Conservation (phyloP, 2,797 vertebrate genomes). For the Acipenser transmontanus region DNA sequence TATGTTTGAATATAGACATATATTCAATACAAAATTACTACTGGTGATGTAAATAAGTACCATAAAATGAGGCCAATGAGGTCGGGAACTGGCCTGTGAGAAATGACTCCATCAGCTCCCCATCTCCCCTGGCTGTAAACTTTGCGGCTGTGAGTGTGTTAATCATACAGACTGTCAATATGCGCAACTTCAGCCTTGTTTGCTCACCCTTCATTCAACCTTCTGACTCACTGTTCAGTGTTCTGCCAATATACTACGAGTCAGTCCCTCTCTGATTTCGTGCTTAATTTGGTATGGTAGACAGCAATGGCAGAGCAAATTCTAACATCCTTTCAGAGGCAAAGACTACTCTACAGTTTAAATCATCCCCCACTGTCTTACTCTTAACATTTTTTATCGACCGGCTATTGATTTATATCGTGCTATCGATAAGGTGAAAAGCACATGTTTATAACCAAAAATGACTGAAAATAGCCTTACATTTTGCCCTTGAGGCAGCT, state of each 20-base stretch:
- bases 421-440: slow-evolving; percentile 9
- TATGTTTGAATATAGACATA: no score
- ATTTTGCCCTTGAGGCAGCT: neutral
- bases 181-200: slow-evolving; percentile 36
- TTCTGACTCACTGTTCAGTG: slow-evolving; percentile 33
- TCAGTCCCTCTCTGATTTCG: neutral
- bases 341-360: neutral
- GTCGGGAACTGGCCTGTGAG: slow-evolving; percentile 51
- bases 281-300: slow-evolving; percentile 2
- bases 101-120: slow-evolving; percentile 54
- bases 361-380: neutral
- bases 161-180: slow-evolving; percentile 43
- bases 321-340: neutral
- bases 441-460: slow-evolving; percentile 5
- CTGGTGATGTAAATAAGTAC: no score
- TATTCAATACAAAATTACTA: no score
- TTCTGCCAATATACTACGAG: slow-evolving; percentile 20
- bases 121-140: slow-evolving; percentile 48
- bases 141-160: slow-evolving; percentile 56
- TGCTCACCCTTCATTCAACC: slow-evolving; percentile 47
- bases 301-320: neutral
- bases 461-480: neutral
- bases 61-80: no score
- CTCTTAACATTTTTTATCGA: slow-evolving; percentile 12
- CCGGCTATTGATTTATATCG: slow-evolving; percentile 7